phyloP scores from a whole-genome alignment of 1,140 invertebrate genomes.

The Limonius californicus region DNA sequence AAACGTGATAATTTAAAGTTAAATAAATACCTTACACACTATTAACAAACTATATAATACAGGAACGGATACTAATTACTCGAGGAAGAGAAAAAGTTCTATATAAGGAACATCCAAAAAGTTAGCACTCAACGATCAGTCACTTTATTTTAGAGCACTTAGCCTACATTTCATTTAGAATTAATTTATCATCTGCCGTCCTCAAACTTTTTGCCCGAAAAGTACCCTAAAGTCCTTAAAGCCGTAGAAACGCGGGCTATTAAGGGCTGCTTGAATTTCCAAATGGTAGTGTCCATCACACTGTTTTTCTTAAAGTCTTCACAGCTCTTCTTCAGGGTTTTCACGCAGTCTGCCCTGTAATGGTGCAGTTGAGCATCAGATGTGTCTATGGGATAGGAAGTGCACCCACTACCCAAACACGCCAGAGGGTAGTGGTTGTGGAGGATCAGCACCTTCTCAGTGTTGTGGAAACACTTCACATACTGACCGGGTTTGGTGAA shows the following conservation, averaged over 20 bases:
- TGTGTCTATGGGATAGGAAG: constrained; percentile 80
- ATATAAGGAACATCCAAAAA: constrained; percentile 7
- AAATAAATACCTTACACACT: constrained; percentile 5
- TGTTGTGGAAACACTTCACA: constrained; percentile 93
- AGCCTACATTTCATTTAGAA: no score
- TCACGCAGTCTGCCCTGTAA: constrained; percentile 89
- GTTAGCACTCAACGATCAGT: not conserved
- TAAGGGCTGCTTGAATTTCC: constrained; percentile 78
- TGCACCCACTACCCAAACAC: constrained; percentile 80
- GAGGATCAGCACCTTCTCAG: constrained; percentile 79
- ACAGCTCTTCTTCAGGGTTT: constrained; percentile 81
- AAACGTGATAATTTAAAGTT: not conserved
- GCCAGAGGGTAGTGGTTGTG: constrained; percentile 92
- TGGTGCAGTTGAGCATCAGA: constrained; percentile 86
- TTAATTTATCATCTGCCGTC: not conserved
- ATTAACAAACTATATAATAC: not conserved
- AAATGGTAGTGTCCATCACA: constrained; percentile 81
- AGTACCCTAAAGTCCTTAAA: constrained; percentile 70
- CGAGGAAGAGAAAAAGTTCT: not conserved
- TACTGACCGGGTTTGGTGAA: constrained; percentile 92
- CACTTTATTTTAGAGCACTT: not conserved
- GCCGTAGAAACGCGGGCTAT: constrained; percentile 66
- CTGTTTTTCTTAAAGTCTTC: constrained; percentile 78
- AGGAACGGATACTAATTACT: constrained; percentile 1
- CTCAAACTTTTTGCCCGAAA: constrained; percentile 39